Base-by-base conservation (phyloP, 2,888 invertebrate genomes). In the Ephialtes manifestator region DNA sequence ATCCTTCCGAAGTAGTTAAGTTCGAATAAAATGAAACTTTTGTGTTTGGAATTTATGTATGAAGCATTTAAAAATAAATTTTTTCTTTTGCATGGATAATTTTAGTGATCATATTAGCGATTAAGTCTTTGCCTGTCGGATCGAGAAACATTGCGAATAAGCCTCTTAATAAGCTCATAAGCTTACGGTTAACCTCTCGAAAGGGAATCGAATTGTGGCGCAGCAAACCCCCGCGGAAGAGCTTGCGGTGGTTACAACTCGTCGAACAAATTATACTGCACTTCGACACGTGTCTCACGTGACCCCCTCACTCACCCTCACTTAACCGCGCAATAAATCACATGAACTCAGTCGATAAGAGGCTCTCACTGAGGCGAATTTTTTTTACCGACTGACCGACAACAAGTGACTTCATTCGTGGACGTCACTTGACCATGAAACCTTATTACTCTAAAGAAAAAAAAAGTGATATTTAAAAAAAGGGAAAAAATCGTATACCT, bases 151-250 rank as follows among this genome's bases (percentile, higher is more conserved):
- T 43, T 60, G 48, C n/a, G 24, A 72, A 58, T 60, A 60, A 70
- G 28, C n/a, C n/a, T 51, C 70, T 70, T 31, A 53, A 70, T 70
- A 15, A 39, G 39, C 71, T 71, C 20, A 31, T 10, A 13, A 39
- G 55, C 28, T 24, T 8, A 28, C 10, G 58, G 55, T 28, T 15
- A 15, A 51, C 24, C n/a, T n/a, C n/a, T n/a, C 35, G 60, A 74
- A 24, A 28, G 46, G 46, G 70, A 68, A 78, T 70, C 35, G 68
- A 78, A 78, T 78, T 58, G 68, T 58, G 68, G 24, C 53, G 28
- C 53, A 55, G 35, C 15, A 65, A 63, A 51, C 39, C 24, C n/a
- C 10, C 35, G 5, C 2, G 31, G 3, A 15, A 48, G 13, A n/a
- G 60, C 31, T 35, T 35, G 28, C 35, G 53, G 20, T 71, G 35